These are phyloP conservation scores for Aldabrachelys gigantea DNA, from an alignment of 2,113 vertebrate species.

Conservation along the genomic window DNA sequence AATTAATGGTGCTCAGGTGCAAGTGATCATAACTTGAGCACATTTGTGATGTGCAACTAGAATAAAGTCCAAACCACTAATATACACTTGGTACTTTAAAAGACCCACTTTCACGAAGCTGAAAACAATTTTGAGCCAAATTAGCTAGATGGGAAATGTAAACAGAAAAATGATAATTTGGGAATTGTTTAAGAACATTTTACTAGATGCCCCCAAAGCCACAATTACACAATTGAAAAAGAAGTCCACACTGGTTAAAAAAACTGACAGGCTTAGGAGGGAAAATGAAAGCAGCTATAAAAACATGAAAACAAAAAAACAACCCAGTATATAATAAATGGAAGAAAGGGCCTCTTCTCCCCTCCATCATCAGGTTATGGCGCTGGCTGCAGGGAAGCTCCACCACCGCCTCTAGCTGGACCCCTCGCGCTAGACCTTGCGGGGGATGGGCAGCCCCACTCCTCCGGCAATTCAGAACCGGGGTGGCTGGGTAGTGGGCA, in stretches of 20 bases:
- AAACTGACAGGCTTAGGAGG: background rate
- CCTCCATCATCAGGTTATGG: too few species aligned
- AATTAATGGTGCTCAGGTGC: background rate
- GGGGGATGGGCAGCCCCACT: too few species aligned
- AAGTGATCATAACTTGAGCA: background rate
- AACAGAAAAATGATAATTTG: background rate
- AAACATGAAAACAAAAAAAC: background rate
- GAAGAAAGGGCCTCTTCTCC: background rate
- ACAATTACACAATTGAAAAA: background rate
- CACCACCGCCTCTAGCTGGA: too few species aligned
- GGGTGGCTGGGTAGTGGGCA: too few species aligned
- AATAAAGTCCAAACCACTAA: background rate
- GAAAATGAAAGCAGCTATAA: background rate
- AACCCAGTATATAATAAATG: background rate
- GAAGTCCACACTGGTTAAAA: background rate
- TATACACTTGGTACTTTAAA: background rate
- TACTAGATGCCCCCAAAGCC: background rate
- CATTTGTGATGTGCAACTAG: background rate
- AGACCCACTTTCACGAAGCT: background rate
- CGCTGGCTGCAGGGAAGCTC: too few species aligned
- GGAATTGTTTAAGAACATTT: background rate
- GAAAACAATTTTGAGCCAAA: background rate
- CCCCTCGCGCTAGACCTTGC: too few species aligned
- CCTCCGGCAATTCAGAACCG: too few species aligned
- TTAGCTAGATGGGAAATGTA: background rate